Evolutionary conservation across 1,140 invertebrate genomes (phyloP).

Genomic region (Aphelinus certus): DNA sequence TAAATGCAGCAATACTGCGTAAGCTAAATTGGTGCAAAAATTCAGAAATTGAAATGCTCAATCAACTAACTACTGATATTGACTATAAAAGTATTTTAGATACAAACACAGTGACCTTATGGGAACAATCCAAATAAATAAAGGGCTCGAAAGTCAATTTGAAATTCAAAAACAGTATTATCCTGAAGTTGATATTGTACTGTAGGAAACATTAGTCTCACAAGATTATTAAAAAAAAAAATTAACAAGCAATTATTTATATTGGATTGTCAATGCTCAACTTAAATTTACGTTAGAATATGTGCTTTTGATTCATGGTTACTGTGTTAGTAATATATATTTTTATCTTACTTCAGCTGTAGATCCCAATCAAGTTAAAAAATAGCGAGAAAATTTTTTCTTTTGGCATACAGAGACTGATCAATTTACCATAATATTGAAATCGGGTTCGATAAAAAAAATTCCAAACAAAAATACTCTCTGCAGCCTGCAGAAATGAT

Average conservation of each 20-base stretch:
- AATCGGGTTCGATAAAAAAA: too few relatives aligned
- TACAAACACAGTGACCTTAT: neutral
- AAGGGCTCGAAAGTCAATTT: too few relatives aligned
- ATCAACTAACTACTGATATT: conserved; percentile 25
- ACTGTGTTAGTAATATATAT: conserved; percentile 31
- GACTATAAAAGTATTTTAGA: conserved; percentile 13
- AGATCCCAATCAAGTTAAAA: neutral
- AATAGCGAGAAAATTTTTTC: neutral
- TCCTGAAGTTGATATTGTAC: too few relatives aligned
- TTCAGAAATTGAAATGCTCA: conserved; percentile 17
- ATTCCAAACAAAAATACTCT: neutral
- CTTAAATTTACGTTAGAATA: too few relatives aligned
- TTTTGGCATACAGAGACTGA: conserved; percentile 5
- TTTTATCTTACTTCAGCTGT: neutral
- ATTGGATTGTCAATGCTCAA: too few relatives aligned
- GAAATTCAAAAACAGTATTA: too few relatives aligned
- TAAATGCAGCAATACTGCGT: conserved; percentile 19
- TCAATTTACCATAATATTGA: neutral
- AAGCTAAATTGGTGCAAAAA: conserved; percentile 33
- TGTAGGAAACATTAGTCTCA: neutral
- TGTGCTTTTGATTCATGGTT: neutral
- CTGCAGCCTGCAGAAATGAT: conserved; percentile 22
- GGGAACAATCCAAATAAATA: too few relatives aligned
- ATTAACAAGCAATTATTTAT: neutral
- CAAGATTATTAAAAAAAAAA: neutral